A percentile compares a stretch with the other conserved stretches of the same genome.
phyloP scores from a whole-genome alignment of 2,888 invertebrate genomes.

The Drosophila basisetae region DNA sequence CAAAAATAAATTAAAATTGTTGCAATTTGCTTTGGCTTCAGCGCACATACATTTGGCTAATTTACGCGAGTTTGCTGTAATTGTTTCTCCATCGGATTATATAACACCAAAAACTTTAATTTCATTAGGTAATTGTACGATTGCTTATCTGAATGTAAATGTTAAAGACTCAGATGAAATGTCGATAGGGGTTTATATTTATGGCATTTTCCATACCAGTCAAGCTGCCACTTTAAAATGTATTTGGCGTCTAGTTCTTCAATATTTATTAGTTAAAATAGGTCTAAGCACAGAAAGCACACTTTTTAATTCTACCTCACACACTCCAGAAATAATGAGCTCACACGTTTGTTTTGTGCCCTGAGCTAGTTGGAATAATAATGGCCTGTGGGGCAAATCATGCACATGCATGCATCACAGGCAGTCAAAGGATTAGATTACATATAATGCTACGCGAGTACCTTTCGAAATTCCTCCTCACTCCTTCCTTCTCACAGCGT shows the following conservation, averaged over 20 bases:
- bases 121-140: constrained; percentile 2
- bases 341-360: constrained; percentile 17
- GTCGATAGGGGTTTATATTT: too few species aligned
- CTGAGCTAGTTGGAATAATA: constrained; percentile 32
- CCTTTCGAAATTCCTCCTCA: background rate
- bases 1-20: constrained; percentile 72
- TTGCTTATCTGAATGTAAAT: background rate
- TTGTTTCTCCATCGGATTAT: constrained; percentile 14
- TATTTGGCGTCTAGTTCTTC: background rate
- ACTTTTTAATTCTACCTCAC: constrained; percentile 12
- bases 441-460: constrained; percentile 1
- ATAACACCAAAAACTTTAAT: background rate
- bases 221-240: background rate
- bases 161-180: background rate
- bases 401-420: constrained; percentile 23
- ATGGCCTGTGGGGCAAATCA: constrained; percentile 30
- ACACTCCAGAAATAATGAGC: constrained; percentile 35
- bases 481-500: background rate
- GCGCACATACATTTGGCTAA: constrained; percentile 27
- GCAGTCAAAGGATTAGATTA: constrained; percentile 42
- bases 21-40: constrained; percentile 47
- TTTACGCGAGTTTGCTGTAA: constrained; percentile 25
- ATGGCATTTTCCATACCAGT: background rate
- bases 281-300: background rate
- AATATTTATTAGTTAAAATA: constrained; percentile 25